These are phyloP conservation scores for Erebia ligea DNA, from an alignment of 2,888 invertebrate species.

Conservation along the genomic window DNA sequence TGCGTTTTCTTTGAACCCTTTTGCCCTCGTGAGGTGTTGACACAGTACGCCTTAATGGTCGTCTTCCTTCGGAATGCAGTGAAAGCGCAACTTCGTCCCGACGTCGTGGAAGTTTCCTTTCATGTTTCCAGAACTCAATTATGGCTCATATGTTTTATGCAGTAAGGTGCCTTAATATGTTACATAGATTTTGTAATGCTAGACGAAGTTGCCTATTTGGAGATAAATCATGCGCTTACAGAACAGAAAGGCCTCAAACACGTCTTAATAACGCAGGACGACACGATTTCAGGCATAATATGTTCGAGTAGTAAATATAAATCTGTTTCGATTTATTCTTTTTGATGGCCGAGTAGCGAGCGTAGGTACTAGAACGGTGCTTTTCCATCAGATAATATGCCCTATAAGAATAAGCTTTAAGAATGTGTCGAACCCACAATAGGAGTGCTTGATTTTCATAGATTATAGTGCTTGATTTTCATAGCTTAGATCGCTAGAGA, in stretches of 20 bases:
- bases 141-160: neutral
- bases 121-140: conserved; percentile 12
- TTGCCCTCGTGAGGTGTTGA: conserved; percentile 18
- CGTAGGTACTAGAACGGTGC: too few species aligned
- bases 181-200: neutral
- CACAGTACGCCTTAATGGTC: conserved; percentile 23
- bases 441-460: too few species aligned
- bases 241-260: neutral
- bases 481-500: too few species aligned
- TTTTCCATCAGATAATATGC: too few species aligned
- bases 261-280: neutral
- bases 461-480: too few species aligned
- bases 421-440: too few species aligned
- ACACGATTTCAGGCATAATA: neutral
- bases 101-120: conserved; percentile 37
- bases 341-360: too few species aligned
- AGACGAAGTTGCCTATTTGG: conserved; percentile 59
- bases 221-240: conserved; percentile 53
- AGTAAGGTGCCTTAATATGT: too few species aligned
- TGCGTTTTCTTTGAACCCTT: conserved; percentile 51
- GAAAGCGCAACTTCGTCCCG: conserved; percentile 47
- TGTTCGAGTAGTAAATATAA: too few species aligned
- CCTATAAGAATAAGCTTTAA: too few species aligned
- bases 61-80: conserved; percentile 28
- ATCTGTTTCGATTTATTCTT: too few species aligned